Evolutionary conservation across 2,888 invertebrate species (phyloP).

Genomic region (Gari tellinella): DNA sequence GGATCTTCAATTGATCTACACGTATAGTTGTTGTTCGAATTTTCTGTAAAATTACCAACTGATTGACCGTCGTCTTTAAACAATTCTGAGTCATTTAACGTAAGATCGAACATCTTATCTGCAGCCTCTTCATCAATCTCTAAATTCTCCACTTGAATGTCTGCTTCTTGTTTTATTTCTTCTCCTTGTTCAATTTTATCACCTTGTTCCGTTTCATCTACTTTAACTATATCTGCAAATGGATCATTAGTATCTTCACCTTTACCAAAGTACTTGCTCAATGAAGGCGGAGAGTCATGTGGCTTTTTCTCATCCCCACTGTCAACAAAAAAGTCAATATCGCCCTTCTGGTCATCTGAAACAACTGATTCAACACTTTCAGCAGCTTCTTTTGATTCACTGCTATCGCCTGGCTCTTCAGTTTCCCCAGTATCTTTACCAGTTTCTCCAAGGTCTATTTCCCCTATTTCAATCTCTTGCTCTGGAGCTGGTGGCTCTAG

Average conservation of each 20-base stretch:
- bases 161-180: not conserved
- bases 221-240: slow-evolving; percentile 69
- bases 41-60: slow-evolving; percentile 12
- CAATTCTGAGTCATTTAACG: slow-evolving; percentile 21
- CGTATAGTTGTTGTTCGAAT: slow-evolving; percentile 21
- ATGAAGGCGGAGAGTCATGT: slow-evolving; percentile 40
- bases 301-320: not conserved
- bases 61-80: slow-evolving; percentile 1
- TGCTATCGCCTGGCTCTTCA: slow-evolving; percentile 21
- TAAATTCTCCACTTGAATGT: slow-evolving; percentile 4
- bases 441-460: slow-evolving; percentile 1
- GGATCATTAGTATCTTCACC: slow-evolving; percentile 55
- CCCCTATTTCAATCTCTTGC: slow-evolving; percentile 40
- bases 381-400: slow-evolving; percentile 15
- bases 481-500: slow-evolving; percentile 70
- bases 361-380: slow-evolving; percentile 1
- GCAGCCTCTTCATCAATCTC: slow-evolving; percentile 23
- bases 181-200: slow-evolving; percentile 16
- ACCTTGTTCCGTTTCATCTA: slow-evolving; percentile 52
- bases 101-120: slow-evolving; percentile 30
- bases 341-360: slow-evolving; percentile 2
- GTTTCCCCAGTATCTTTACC: slow-evolving; percentile 20
- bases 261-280: slow-evolving; percentile 76
- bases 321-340: not conserved
- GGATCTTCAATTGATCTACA: slow-evolving; percentile 16